phyloP scores from a whole-genome alignment of 1,140 invertebrate genomes.

The Drosophila erecta region DNA sequence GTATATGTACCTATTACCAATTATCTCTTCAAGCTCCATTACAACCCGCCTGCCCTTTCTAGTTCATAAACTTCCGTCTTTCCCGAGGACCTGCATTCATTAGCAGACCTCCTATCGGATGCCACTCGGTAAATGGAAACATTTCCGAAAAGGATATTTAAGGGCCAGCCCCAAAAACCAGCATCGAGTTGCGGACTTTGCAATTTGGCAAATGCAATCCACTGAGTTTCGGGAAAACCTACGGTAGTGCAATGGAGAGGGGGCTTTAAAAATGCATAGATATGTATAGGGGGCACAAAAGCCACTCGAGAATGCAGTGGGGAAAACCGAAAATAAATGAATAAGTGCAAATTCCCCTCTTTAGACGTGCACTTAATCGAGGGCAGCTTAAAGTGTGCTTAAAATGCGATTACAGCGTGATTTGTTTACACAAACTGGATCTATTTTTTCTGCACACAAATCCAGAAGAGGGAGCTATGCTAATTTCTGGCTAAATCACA shows the following conservation, averaged over 20 bases:
- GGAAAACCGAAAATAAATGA: conserved; percentile 41
- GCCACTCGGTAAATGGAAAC: conserved; percentile 22
- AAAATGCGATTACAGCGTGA: conserved; percentile 75
- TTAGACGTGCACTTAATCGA: conserved; percentile 41
- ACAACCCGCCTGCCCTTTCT: neutral
- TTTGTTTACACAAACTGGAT: conserved; percentile 61
- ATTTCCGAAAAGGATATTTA: conserved; percentile 18
- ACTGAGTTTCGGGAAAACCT: neutral
- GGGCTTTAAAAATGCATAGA: neutral
- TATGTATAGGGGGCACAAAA: neutral
- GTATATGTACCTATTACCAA: no score
- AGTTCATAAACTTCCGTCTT: conserved; percentile 21
- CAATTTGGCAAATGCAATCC: conserved; percentile 69
- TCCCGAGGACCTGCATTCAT: conserved; percentile 8
- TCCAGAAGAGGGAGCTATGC: conserved; percentile 36
- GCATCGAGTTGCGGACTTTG: conserved; percentile 33
- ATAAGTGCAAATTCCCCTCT: conserved; percentile 33
- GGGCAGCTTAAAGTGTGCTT: conserved; percentile 71
- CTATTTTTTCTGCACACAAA: conserved; percentile 17
- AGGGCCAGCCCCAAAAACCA: conserved; percentile 3
- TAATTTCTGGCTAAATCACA: conserved; percentile 69
- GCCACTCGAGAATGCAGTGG: conserved; percentile 25
- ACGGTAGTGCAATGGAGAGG: conserved; percentile 3
- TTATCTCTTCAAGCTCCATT: conserved; percentile 13
- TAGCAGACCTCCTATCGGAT: conserved; percentile 13